These are phyloP conservation scores for Porites cylindrica DNA, from an alignment of 92 coral and sea anemone genomes.

Conservation along the genomic window DNA sequence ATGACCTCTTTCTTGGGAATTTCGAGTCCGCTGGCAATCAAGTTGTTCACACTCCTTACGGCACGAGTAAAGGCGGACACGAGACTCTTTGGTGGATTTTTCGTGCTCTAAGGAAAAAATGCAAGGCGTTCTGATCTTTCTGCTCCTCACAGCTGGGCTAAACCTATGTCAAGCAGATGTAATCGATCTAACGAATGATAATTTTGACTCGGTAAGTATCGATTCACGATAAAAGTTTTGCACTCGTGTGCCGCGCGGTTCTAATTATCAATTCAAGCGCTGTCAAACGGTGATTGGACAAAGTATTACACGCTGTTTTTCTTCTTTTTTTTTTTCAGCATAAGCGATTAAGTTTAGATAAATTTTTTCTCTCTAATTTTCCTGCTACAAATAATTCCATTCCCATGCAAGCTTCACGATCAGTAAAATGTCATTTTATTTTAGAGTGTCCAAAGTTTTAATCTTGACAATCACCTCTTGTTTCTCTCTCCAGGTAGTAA, in stretches of 20 bases:
- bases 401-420: neutral
- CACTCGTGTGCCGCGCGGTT: neutral
- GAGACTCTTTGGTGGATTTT: neutral
- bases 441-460: no score
- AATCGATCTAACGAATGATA: slow-evolving; percentile 71
- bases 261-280: neutral
- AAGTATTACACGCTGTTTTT: neutral
- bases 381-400: neutral
- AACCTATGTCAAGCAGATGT: slow-evolving; percentile 69
- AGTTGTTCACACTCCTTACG: neutral
- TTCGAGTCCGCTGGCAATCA: neutral
- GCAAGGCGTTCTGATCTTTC: neutral
- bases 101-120: neutral
- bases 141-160: slow-evolving; percentile 40
- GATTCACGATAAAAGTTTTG: neutral
- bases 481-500: slow-evolving; percentile 71
- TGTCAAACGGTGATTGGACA: slow-evolving; percentile 48
- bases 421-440: neutral
- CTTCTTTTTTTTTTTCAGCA: neutral
- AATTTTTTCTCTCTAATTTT: no score
- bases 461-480: neutral
- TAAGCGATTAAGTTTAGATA: neutral
- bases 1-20: neutral
- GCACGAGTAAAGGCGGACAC: neutral
- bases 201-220: slow-evolving; percentile 87